Evolutionary conservation across 2,797 vertebrate genomes (phyloP).

Genomic region (Phrynocephalus guinanensis): DNA sequence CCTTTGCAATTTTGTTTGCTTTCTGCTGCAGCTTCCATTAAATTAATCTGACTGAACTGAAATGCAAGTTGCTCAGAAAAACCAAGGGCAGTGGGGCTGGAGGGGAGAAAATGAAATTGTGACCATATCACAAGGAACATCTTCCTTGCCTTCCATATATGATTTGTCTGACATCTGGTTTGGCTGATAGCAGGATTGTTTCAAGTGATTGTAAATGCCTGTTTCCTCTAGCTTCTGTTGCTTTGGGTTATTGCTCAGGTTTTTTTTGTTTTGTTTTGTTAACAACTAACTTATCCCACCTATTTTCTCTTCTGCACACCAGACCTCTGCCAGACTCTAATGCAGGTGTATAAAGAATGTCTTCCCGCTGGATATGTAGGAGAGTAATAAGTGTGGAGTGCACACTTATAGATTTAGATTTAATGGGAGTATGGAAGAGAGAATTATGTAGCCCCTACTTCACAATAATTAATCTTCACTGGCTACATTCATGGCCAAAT

Average conservation of each 20-base stretch:
- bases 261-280: not conserved
- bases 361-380: too few relatives aligned
- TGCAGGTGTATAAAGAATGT: too few relatives aligned
- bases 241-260: not conserved
- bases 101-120: not conserved
- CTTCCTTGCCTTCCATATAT: not conserved
- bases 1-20: not conserved
- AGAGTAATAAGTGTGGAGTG: too few relatives aligned
- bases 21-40: not conserved
- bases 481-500: not conserved
- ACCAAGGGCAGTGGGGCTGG: not conserved
- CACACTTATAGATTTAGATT: too few relatives aligned
- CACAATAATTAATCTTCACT: not conserved
- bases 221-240: not conserved
- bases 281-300: not conserved
- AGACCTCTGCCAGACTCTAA: too few relatives aligned
- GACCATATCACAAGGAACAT: not conserved
- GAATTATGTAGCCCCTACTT: not conserved
- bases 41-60: conserved; percentile 26
- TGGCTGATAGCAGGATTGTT: not conserved
- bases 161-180: conserved; percentile 1
- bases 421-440: not conserved
- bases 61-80: not conserved
- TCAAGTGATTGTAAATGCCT: not conserved
- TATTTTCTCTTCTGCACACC: too few relatives aligned